Base-by-base conservation (phyloP, 2,888 invertebrate species). In the Thecocarcelia acutangulata region DNA sequence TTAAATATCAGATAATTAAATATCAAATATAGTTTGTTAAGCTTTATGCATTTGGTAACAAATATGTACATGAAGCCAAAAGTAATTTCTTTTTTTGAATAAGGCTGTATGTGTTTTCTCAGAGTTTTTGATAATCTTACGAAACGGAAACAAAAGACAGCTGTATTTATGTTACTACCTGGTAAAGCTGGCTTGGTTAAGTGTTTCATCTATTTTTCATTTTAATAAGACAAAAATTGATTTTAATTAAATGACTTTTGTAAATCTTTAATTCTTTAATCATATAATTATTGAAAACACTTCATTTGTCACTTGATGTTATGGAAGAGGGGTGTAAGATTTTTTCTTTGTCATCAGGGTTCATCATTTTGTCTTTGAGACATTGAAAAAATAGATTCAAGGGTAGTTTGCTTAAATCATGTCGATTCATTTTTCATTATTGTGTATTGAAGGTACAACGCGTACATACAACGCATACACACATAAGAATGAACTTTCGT, bases 401-500 rank as follows among this genome's bases (percentile, higher is more conserved):
- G 72, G 78, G 82, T 82, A 74, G 66, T 64, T 74, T 74, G 24
- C 56, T 54, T 15, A 52, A 72, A 72, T 61, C 24, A 48, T n/a
- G 37, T 69, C 11, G 17, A 9, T n/a, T 28, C 5, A 12, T 52
- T 42, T 58, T 46, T 56, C 4, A 48, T 21, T 56, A 46, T 42
- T n/a, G n/a, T n/a, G n/a, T n/a, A 19, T 21, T 59, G 28, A 13
- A 37, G 37, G 40, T 12, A 58, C 6, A 58, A 19, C 19, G 21
- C 13, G 21, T 44, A 8, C 17, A 56, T 13, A 37, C 79, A 37
- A 37, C 59, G 66, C 70, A 50, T 19, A 13, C 17, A 28, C 28
- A 28, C 28, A 28, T 28, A 28, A 3, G 3, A 28, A 28, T 28
- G 28, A 28, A 28, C 28, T 61, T 46, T 48, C 68, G 61, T 69